Percentiles rank a stretch among this genome's conserved stretches.
phyloP scores from a whole-genome alignment of 2,113 vertebrate species.

The Colossoma macropomum region DNA sequence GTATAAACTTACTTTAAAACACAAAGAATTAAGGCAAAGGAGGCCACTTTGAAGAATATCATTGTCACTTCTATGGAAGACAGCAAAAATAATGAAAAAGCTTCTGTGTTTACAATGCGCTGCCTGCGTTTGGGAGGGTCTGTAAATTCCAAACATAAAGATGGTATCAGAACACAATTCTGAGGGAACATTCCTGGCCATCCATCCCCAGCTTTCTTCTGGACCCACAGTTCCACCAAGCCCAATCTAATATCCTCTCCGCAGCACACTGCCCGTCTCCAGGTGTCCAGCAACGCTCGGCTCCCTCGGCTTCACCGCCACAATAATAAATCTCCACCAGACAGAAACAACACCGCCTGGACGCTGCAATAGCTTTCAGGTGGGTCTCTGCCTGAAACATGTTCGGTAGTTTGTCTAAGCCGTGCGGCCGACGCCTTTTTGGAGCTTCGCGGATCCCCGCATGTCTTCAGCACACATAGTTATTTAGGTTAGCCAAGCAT shows the following conservation, averaged over 20 bases:
- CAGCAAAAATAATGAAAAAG: too few species aligned
- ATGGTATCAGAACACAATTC: constrained; percentile 44
- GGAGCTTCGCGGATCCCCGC: background rate
- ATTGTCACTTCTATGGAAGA: too few species aligned
- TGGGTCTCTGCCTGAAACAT: constrained; percentile 12
- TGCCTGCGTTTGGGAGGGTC: background rate
- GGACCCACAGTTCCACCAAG: constrained; percentile 43
- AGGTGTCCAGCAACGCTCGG: background rate
- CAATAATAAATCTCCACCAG: constrained; percentile 21
- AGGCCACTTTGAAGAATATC: too few species aligned
- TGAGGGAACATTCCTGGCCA: constrained; percentile 72
- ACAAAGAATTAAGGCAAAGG: too few species aligned
- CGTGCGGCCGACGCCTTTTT: background rate
- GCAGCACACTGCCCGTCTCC: constrained; percentile 33
- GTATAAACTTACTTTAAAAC: too few species aligned
- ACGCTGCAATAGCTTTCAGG: constrained; percentile 48
- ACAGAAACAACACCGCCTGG: constrained; percentile 12
- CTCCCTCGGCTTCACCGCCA: background rate
- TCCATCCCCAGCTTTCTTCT: constrained; percentile 58
- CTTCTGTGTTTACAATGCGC: too few species aligned
- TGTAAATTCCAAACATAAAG: background rate
- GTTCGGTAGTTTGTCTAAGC: background rate
- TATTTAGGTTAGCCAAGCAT: constrained; percentile 24
- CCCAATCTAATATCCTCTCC: constrained; percentile 68
- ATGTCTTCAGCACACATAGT: background rate